These are phyloP conservation scores for Drosophila longiperda DNA, from an alignment of 2,888 invertebrate genomes.

Conservation along the genomic window DNA sequence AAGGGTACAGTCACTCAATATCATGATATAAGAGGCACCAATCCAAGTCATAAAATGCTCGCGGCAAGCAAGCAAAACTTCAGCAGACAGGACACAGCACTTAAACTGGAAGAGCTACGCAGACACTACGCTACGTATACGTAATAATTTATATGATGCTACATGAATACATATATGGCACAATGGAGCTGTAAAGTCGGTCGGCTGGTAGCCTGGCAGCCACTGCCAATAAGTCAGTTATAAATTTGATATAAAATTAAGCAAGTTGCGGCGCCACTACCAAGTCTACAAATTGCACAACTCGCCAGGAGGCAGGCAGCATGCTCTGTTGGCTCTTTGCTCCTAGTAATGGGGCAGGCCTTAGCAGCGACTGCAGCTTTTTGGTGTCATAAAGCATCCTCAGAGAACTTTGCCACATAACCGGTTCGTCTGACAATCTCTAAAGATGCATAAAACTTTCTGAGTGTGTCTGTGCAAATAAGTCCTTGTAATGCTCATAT, in stretches of 20 bases:
- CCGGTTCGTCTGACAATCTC: conserved; percentile 13
- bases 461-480: conserved; percentile 41
- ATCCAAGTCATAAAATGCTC: conserved; percentile 52
- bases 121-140: conserved; percentile 55
- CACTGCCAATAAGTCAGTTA: conserved; percentile 81
- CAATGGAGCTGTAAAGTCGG: conserved; percentile 23
- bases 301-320: conserved; percentile 1
- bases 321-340: conserved; percentile 33
- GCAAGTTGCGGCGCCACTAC: conserved; percentile 49
- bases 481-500: conserved; percentile 59
- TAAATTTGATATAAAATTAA: conserved; percentile 80
- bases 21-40: conserved; percentile 28
- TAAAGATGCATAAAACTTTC: conserved; percentile 14
- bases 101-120: conserved; percentile 6
- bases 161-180: neutral
- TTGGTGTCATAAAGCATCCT: conserved; percentile 48
- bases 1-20: conserved; percentile 47
- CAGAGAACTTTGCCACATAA: conserved; percentile 12
- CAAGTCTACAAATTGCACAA: conserved; percentile 58
- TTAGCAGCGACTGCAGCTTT: conserved; percentile 53
- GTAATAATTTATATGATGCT: conserved; percentile 49
- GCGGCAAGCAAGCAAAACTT: conserved; percentile 58
- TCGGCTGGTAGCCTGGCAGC: conserved; percentile 50
- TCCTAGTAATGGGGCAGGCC: conserved; percentile 42
- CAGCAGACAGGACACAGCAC: conserved; percentile 25